Evolutionary conservation across 2,113 vertebrate genomes (phyloP), one percentile per base, ranked within the genome.

Genomic region (Prolemur simus): DNA sequence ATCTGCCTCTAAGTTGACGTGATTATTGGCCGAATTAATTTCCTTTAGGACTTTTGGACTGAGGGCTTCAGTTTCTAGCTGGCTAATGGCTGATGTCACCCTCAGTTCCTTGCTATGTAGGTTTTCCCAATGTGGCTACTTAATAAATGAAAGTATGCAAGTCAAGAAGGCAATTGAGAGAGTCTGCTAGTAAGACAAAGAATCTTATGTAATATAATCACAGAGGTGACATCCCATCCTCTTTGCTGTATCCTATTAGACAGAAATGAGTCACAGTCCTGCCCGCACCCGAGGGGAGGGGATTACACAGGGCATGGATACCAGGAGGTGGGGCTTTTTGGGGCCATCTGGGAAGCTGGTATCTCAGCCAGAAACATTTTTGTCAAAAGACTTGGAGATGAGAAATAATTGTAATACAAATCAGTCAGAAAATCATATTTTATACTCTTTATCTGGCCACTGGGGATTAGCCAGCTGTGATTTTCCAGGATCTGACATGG

Each of bases 401-500:
- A 90, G 49, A 95, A 95, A 92, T 77, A 39, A 89, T 71, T 91
- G 63, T 84, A 92, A 21, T 74, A 49, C 27, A 94, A 69, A 94
- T 71, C 20, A 81, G 60, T 68, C 54, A 95, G 58, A 60, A 89
- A 95, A 76, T 69, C 64, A 77, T 69, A 89, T 95, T 95, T 96
- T 95, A 85, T 74, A 71, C 17, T 81, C 13, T 2, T 14, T 45
- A 34, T 23, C n/a, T 93, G 89, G 42, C 37, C 42, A 37, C 42
- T 54, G 4, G 45, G 17, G 58, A 15, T 91, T 81, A 85, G n/a
- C 32, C 66, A 66, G 39, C 60, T 83, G 39, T 49, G 81, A 45
- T 81, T 84, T 87, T 81, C 64, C 87, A 63, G 11, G 25, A n/a
- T 88, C 45, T 56, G 88, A 86, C n/a, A n/a, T 58, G 29, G 37